phyloP scores from a whole-genome alignment of 2,888 invertebrate genomes.

The Tipula lateralis region DNA sequence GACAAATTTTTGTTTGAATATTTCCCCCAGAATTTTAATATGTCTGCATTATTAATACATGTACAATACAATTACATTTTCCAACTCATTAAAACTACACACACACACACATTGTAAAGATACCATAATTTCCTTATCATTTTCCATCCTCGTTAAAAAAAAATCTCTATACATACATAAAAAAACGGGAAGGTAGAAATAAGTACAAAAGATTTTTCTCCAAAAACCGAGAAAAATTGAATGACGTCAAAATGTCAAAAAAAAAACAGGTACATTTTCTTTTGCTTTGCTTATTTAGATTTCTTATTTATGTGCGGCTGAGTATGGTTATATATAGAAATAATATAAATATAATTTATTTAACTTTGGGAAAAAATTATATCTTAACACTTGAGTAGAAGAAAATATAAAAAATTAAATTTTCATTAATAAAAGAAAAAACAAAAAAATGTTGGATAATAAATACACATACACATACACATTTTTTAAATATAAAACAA shows the following conservation, averaged over 20 bases:
- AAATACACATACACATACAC: neutral
- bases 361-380: neutral
- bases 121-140: neutral
- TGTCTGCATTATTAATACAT: neutral
- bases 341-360: neutral
- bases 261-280: neutral
- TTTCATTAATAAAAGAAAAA: neutral
- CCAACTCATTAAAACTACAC: neutral
- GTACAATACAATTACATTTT: neutral
- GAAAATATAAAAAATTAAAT: neutral
- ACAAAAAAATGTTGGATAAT: neutral
- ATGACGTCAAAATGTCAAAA: neutral
- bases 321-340: neutral
- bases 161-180: neutral
- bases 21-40: neutral
- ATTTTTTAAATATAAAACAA: neutral
- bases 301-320: neutral
- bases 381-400: neutral
- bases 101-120: neutral
- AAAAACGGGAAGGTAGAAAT: conserved; percentile 7
- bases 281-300: neutral
- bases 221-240: neutral
- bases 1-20: neutral
- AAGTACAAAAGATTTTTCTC: neutral
- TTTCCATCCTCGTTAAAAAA: neutral